phyloP scores from a whole-genome alignment of 2,113 vertebrate genomes.

The Sigmodon hispidus region DNA sequence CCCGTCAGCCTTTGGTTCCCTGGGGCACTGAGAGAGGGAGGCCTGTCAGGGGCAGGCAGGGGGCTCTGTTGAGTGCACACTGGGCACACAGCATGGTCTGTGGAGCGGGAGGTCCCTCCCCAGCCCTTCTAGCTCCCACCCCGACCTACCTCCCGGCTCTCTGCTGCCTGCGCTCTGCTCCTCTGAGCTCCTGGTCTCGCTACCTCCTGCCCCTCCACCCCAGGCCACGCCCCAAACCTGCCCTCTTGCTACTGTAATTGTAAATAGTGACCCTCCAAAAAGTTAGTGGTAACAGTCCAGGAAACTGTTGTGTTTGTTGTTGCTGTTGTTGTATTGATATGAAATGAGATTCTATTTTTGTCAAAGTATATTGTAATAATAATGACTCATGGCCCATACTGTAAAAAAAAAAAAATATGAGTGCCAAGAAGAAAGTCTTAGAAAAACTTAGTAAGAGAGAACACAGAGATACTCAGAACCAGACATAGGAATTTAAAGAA shows the following conservation, averaged over 20 bases:
- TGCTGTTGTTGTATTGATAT: conserved; percentile 87
- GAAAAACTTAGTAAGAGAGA: no score
- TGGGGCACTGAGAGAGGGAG: background rate
- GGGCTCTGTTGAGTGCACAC: conserved; percentile 4
- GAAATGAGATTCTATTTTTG: conserved; percentile 91
- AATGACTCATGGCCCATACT: conserved; percentile 84
- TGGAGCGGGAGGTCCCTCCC: background rate
- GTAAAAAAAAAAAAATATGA: no score
- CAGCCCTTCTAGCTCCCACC: background rate
- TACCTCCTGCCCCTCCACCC: conserved; percentile 63
- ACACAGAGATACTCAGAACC: no score
- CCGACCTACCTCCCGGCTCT: conserved; percentile 32
- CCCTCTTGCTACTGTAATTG: conserved; percentile 85
- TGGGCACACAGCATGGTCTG: background rate
- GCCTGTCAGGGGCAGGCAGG: background rate
- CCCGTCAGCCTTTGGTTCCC: background rate
- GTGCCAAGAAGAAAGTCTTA: no score
- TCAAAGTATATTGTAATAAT: conserved; percentile 90
- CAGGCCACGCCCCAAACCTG: conserved; percentile 67
- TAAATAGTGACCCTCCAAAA: conserved; percentile 84
- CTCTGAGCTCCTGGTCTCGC: conserved; percentile 24
- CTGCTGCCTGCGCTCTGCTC: no score
- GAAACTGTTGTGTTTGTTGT: conserved; percentile 83
- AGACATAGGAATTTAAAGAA: no score
- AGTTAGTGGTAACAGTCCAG: conserved; percentile 84